These are phyloP conservation scores for Channa striata DNA, from an alignment of 2,797 vertebrate genomes.

Conservation along the genomic window DNA sequence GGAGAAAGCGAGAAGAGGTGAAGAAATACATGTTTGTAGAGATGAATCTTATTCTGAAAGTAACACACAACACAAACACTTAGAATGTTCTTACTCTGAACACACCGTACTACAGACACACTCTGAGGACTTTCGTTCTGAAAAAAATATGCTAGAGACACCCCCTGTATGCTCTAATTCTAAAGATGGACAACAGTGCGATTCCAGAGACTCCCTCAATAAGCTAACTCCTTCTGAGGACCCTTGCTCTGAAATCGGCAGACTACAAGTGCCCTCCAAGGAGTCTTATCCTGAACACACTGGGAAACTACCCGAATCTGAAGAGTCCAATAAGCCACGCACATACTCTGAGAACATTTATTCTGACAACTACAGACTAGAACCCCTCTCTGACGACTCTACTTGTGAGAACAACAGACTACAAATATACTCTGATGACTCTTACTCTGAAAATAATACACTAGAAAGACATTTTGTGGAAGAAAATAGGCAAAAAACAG, in stretches of 20 bases:
- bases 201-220: too few relatives aligned
- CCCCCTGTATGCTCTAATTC: too few relatives aligned
- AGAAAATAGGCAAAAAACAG: background rate
- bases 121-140: conserved; percentile 5
- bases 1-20: conserved; percentile 15
- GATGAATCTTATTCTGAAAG: background rate
- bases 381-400: background rate
- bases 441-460: conserved; percentile 13
- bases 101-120: background rate
- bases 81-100: too few relatives aligned
- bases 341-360: background rate
- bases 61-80: background rate
- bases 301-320: too few relatives aligned
- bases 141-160: background rate
- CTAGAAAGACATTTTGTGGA: background rate
- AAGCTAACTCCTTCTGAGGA: background rate
- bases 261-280: background rate
- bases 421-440: background rate
- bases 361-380: background rate
- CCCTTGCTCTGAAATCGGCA: background rate
- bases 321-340: background rate
- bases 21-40: background rate
- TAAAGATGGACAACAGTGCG: too few relatives aligned
- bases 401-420: conserved; percentile 3
- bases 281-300: background rate